Evolutionary conservation across 2,888 invertebrate species (phyloP), one percentile per base, ranked within the genome.

Genomic region (Hedychridium roseum): DNA sequence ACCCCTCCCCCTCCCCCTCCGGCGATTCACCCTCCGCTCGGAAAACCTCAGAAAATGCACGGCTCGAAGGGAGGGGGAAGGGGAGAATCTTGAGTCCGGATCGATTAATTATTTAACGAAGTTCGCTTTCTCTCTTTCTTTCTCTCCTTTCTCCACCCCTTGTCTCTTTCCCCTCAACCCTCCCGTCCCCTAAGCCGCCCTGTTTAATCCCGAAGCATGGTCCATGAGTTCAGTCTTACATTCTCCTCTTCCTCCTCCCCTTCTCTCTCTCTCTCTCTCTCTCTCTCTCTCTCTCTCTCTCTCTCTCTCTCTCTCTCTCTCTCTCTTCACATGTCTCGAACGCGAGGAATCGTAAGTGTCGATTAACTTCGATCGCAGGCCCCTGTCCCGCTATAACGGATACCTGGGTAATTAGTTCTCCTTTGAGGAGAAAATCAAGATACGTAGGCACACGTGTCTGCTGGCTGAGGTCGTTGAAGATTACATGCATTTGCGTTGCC

Each of bases 71-170:
- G 9, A 23, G 23, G 23, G 9, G n/a, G n/a, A n/a, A n/a, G n/a
- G 23, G 23, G 5, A 23, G 23, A 6, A 6, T 23, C 5, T 9
- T 5, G 5, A 9, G 4, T 26, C 26, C 43, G 56, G 54, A 66
- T 62, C 60, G 60, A 64, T 66, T 63, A 62, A 65, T 67, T 64
- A 67, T 67, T 67, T 55, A 62, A 60, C 52, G 52, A 54, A 65
- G 54, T 57, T 38, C 23, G 39, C 39, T 27, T 21, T 42, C 42
- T 40, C 37, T 37, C 46, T 23, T 15, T n/a, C 28, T 30, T 12
- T 11, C 16, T 43, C 34, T 17, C 26, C 20, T 17, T 4, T 32
- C 16, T 32, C 32, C 28, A 1, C 32, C 31, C 3, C 31, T 31
- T 7, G 2, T 32, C 23, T 50, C 12, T n/a, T 4, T 12, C 7